phyloP scores from a whole-genome alignment of 2,113 vertebrate genomes.

The Cyphomyrus discorhynchus region DNA sequence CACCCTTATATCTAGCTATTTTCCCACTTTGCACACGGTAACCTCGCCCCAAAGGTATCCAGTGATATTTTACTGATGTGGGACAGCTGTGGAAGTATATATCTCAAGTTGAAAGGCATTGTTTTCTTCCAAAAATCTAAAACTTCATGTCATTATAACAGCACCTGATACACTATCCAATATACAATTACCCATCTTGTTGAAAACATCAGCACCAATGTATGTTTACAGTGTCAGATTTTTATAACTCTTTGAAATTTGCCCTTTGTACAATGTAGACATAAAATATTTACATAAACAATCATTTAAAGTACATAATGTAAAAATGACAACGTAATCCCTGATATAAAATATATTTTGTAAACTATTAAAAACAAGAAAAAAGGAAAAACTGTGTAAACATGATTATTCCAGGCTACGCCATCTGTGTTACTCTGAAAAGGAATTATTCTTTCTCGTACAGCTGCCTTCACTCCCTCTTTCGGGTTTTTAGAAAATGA shows the following conservation, averaged over 20 bases:
- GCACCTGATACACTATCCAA: constrained; percentile 32
- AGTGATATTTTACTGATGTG: constrained; percentile 10
- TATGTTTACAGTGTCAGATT: constrained; percentile 53
- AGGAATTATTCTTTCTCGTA: not conserved
- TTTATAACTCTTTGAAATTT: constrained; percentile 43
- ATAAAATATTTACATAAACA: constrained; percentile 49
- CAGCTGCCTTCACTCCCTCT: not conserved
- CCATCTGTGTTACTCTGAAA: not conserved
- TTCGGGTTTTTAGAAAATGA: constrained; percentile 26
- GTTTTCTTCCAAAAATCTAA: constrained; percentile 21
- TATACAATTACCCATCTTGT: constrained; percentile 45
- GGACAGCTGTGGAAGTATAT: constrained; percentile 35
- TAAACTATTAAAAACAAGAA: constrained; percentile 23
- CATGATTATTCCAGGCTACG: constrained; percentile 15
- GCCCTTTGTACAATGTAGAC: constrained; percentile 49
- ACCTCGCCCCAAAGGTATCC: no score
- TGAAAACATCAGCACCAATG: constrained; percentile 60
- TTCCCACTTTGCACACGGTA: constrained; percentile 21
- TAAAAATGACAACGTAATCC: constrained; percentile 48
- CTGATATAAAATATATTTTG: constrained; percentile 30
- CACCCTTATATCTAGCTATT: constrained; percentile 33
- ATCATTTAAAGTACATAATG: constrained; percentile 37
- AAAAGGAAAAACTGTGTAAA: constrained; percentile 31
- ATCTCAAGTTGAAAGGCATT: constrained; percentile 48
- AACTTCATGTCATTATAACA: constrained; percentile 42